Evolutionary conservation across 1,140 invertebrate genomes (phyloP), one percentile per base, ranked within the genome.

Genomic region (Zaprionus vittiger): DNA sequence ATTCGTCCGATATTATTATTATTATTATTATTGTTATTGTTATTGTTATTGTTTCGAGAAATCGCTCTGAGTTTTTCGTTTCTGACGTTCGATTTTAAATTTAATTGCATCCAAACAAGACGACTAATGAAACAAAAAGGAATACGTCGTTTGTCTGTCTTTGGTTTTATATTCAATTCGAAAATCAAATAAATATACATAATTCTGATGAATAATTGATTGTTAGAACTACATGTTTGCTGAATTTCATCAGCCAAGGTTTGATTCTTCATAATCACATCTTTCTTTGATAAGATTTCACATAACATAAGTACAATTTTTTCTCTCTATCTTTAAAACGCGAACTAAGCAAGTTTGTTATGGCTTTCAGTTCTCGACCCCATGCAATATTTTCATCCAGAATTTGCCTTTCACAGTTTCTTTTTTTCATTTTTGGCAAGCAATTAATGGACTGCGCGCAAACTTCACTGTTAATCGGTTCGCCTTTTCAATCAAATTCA

Each of bases 401-500:
- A 24, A 12, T 22, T 12, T 38, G 24, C 7, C 37, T 20, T 34
- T 11, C 31, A 34, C 31, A 37, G 11, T 54, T 54, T 14, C 1
- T 15, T 47, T 44, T 67, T 44, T 11, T 61, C 20, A 20, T 20
- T 70, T 62, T 63, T 55, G 26, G 59, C 59, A 24, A 70, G 49
- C 72, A 74, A 70, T 74, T 70, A 70, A 74, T 70, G 59, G 66
- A 63, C 49, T 52, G 44, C 62, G 57, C 37, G 67, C 24, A 63
- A 63, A 49, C 54, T 75, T 52, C 34, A 24, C 28, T 31, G 72
- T 63, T 78, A 74, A 44, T 26, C 65, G n/a, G 31, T 15, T 41
- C 63, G 63, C 49, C 31, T 65, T 77, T 63, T 69, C 70, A 82
- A 82, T 83, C 71, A 86, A 85, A 87, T 79, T 26, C 79, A 71